Evolutionary conservation across 2,113 vertebrate genomes (phyloP).

Genomic region (Actenoides lindsayi): DNA sequence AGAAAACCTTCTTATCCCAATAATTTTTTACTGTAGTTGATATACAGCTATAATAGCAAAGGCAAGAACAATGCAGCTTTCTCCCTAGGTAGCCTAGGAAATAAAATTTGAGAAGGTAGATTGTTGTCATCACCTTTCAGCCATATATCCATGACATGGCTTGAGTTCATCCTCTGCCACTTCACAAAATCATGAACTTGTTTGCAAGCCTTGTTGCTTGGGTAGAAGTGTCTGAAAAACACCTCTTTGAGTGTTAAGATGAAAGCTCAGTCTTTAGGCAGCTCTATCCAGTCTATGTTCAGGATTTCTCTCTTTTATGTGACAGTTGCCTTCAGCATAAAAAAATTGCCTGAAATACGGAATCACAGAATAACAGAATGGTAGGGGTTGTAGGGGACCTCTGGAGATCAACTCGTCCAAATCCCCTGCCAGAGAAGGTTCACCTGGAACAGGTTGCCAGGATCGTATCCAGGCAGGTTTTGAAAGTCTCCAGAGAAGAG

Average conservation of each 20-base stretch:
- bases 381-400: background rate
- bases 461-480: background rate
- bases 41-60: background rate
- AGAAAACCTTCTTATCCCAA: background rate
- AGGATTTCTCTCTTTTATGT: background rate
- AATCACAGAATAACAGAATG: background rate
- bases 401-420: background rate
- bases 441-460: background rate
- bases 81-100: background rate
- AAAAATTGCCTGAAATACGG: background rate
- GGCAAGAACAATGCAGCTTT: background rate
- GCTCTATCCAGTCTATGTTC: background rate
- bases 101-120: background rate
- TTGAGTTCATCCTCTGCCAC: background rate
- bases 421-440: background rate
- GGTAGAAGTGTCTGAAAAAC: background rate
- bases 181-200: background rate
- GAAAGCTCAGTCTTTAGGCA: background rate
- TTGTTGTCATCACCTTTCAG: background rate
- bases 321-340: background rate
- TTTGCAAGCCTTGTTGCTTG: background rate
- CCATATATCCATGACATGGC: background rate
- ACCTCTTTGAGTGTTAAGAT: background rate
- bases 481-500: too few species aligned
- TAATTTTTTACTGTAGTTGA: background rate